Evolutionary conservation across 1,140 invertebrate genomes (phyloP), one percentile per base, ranked within the genome.

Genomic region (Trichoplusia ni): DNA sequence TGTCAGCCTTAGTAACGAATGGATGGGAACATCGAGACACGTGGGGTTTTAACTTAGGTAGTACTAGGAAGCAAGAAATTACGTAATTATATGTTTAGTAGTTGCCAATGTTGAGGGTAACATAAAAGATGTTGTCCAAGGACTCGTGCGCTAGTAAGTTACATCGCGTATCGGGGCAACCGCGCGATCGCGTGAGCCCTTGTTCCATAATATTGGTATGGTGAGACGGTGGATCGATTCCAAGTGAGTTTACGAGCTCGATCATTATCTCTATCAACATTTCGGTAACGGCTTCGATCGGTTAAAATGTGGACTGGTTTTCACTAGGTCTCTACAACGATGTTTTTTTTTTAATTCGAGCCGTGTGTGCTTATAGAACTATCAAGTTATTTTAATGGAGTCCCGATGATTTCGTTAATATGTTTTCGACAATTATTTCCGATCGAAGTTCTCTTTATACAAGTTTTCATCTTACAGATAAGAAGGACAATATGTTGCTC

Each of bases 221-320:
- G 61, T 66, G 64, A 77, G 68, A 38, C 68, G 53, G 42, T 62
- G 47, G 56, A 68, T 74, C 69, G 75, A 77, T 68, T 74, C 46
- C 67, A 40, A 70, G 62, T 70, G 54, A 70, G 64, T 73, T 73
- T 73, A 77, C 69, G 66, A 71, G 63, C 51, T 64, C 64, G 73
- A 69, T 71, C 61, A 71, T 69, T 71, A 71, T 73, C 74, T 61
- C 62, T 60, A 69, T 71, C 46, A 70, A 66, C 54, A 62, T 67
- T 65, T 62, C 58, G 60, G 58, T 64, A 35, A 47, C 9, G 59
- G 59, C 51, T 44, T 29, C 25, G 38, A 62, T 33, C 23, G 21
- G 33, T 58, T 53, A 42, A 53, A 53, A 27, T 31, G 35, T 38
- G 25, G 37, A 60, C 40, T 29, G 56, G 56, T 62, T 46, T 64